Evolutionary conservation across 2,888 invertebrate genomes (phyloP), one percentile per base, ranked within the genome.

Genomic region (Diaprepes abbreviatus): DNA sequence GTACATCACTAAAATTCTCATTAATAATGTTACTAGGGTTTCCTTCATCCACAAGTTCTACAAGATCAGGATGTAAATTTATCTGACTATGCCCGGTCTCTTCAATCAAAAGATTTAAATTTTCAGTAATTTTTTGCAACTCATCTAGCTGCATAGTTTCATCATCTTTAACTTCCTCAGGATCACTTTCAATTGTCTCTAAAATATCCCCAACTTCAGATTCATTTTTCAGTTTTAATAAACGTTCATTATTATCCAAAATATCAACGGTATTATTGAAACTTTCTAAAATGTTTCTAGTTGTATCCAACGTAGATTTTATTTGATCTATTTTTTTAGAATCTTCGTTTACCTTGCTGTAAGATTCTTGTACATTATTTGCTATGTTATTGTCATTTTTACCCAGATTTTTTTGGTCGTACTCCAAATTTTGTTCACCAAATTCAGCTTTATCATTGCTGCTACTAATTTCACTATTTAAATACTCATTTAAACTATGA

Each of bases 401-500:
- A 17, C 17, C 45, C 6, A 48, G 12, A n/a, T 21, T 31, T 45
- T 33, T n/a, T 48, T 31, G 33, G 5, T 52, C 48, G 14, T 43
- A 24, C n/a, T 3, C 24, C 10, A 43, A 10, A 16, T n/a, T 31
- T 40, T 19, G 19, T 9, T 24, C 21, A 17, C 1, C 14, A 1
- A 28, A 14, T 0, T 12, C 7, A 3, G 12, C 48, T 28, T 28
- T 55, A 7, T 16, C 14, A 12, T 12, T 48, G 16, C 17, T 52
- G 45, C 54, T 76, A 24, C 59, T 76, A 14, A 84, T 82, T 70
- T 81, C 83, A 2, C 86, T 85, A 75, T 86, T 87, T 63, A 88
- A 82, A 78, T 89, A 90, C 63, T 90, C 90, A 70, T 89, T 88
- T 57, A 90, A 82, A 78, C 89, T 90, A 76, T 86, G 88, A 74